Evolutionary conservation across 2,113 vertebrate species (phyloP).

Genomic region (Elaphurus davidianus): DNA sequence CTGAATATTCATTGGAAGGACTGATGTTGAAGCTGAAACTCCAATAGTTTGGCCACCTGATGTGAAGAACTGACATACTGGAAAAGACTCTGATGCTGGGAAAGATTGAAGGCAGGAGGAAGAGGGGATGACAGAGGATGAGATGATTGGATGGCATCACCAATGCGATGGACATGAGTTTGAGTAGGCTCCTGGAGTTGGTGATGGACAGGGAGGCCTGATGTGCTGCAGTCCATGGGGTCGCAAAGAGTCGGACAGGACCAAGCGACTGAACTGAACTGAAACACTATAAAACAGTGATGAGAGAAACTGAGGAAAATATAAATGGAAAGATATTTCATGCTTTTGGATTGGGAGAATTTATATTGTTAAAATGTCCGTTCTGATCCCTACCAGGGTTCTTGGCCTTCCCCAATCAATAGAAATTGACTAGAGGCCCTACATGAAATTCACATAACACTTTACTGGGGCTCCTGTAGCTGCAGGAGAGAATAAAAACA

Average conservation of each 20-base stretch:
- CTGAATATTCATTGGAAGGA: not conserved
- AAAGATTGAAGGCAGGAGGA: not conserved
- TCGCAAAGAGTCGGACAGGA: not conserved
- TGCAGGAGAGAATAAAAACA: not conserved
- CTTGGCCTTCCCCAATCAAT: not conserved
- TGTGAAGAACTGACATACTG: not conserved
- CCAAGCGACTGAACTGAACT: not conserved
- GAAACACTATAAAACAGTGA: not conserved
- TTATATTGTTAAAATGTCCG: not conserved
- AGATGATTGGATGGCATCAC: not conserved
- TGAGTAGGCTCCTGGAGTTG: not conserved
- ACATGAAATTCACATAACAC: not conserved
- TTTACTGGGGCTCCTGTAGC: not conserved
- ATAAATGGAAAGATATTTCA: not conserved
- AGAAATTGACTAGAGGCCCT: not conserved
- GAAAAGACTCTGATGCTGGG: not conserved
- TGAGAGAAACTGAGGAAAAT: not conserved
- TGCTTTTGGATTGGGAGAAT: not conserved
- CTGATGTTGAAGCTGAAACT: not conserved
- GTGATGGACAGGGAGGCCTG: not conserved
- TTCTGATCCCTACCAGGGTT: not conserved
- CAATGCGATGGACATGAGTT: not conserved
- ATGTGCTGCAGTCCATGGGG: not conserved
- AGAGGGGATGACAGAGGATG: not conserved
- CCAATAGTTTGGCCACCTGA: not conserved